Base-by-base conservation (phyloP, 2,888 invertebrate species). In the Bimastos eiseni region DNA sequence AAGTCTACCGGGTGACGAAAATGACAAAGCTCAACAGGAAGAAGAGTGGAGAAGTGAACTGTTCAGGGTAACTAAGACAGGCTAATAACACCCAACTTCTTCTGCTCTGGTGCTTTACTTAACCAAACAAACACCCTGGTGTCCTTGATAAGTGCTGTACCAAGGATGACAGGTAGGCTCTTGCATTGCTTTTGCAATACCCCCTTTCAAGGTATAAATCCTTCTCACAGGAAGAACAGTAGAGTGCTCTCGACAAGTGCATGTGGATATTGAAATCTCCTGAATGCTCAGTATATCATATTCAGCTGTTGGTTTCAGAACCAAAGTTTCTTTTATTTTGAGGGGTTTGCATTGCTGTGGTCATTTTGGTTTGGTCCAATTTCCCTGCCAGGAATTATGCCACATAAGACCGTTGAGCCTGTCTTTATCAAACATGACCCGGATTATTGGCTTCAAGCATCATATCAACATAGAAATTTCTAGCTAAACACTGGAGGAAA, bases 31-130 rank as follows among this genome's bases (percentile, higher is more conserved):
- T 37, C 33, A 33, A 44, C 90, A 91, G 24, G 91, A 91, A 88
- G 91, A 89, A 84, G 89, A 70, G 19, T 91, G 91, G 91, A 70
- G 83, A 49, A 44, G 37, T 91, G 91, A 91, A 17, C 86, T 91
- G 17, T 44, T 84, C 36, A 89, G 90, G 90, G 90, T 89, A 90
- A 89, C 83, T 89, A 36, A 83, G 24, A n/a, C n/a, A n/a, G 13
- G 17, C 44, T 38, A 34, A 38, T 83, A 34, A n/a, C 70, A 5
- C 83, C 30, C 70, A 70, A 70, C 70, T 70, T n/a, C 70, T 24
- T 49, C 21, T 70, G n/a, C 11, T 70, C n/a, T 8, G 2, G 49
- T 49, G 24, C 49, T 70, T 30, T n/a, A n/a, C 21, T 70, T 70
- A 70, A n/a, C 30, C 70, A 30, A n/a, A 70, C n/a, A 70, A 8